Base-by-base conservation (phyloP, 2,797 vertebrate genomes). In the Hydrocynus forskahlii region DNA sequence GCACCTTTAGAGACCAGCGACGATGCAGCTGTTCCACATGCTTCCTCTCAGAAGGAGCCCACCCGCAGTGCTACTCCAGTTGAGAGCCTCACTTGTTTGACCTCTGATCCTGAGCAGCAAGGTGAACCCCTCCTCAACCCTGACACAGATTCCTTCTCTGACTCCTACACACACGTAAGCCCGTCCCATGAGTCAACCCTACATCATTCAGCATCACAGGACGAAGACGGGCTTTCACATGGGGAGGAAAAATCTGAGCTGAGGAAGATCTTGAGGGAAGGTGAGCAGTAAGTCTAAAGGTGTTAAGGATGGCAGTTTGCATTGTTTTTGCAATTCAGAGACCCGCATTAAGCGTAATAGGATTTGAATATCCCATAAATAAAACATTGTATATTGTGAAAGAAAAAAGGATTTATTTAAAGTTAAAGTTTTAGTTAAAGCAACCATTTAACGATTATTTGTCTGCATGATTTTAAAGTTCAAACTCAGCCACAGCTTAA, bases 91-190 rank as follows among this genome's bases (percentile, higher is more conserved):
- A 70, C 80, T 57, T 79, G 81, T 40, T 23, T 60, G 13, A 62
- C 48, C 45, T 48, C 74, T 48, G 84, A 87, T 9, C 73, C 50
- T 16, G 85, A 87, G 64, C 77, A 78, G 9, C 87, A 72, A 81
- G 78, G 67, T 68, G 52, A 3, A 0, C 78, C 69, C 7, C 76
- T 80, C 66, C 73, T 86, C 75, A 76, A 63, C 81, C 19, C 79
- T 1, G 92, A 92, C 45, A 85, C 87, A 0, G 92, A 94, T 69
- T 89, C 89, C 0, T 94, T 93, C 85, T 92, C 93, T 1, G 93
- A 94, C 84, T 91, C 94, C 50, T 91, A 87, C 85, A 86, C 92
- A 74, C 91, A 93, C 84, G 73, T 92, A 19, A 89, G 86, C 60
- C 80, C 88, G 10, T 86, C 89, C 67, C 78, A 86, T 0, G 88